A percentile compares a stretch with the other conserved stretches of the same genome.
Evolutionary conservation across 2,797 vertebrate species (phyloP).

Genomic region (Phoeniculus purpureus): DNA sequence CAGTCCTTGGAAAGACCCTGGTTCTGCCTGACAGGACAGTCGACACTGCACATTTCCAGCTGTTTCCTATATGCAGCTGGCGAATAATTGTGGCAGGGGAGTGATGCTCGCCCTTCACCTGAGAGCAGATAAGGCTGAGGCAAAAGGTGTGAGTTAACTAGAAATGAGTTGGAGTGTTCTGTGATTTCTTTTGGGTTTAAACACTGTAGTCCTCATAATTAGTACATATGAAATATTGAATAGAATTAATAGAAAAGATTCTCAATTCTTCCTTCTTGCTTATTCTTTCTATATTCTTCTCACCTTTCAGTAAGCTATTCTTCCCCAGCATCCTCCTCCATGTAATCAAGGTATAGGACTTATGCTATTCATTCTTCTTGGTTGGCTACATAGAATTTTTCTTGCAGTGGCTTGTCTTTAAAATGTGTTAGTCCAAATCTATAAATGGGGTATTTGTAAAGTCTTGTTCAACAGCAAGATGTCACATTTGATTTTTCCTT

Average conservation of each 20-base stretch:
- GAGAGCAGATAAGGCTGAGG: neutral
- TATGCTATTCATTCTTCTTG: neutral
- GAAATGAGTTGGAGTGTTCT: neutral
- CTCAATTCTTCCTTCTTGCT: neutral
- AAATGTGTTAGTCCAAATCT: neutral
- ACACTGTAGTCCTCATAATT: neutral
- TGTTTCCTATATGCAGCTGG: neutral
- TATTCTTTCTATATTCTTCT: neutral
- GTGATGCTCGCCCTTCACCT: neutral
- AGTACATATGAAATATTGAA: too few species aligned
- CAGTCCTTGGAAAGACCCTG: neutral
- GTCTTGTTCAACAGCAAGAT: neutral
- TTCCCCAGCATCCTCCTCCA: neutral
- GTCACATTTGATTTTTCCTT: neutral
- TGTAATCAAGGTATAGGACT: neutral
- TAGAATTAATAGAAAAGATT: neutral
- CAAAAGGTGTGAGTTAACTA: rapidly evolving
- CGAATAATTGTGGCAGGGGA: rapidly evolving
- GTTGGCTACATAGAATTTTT: neutral
- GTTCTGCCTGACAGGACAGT: neutral
- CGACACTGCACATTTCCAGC: neutral
- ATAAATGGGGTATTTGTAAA: neutral
- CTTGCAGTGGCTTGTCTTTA: neutral
- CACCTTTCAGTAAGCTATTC: neutral
- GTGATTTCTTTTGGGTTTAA: neutral